A percentile compares a stretch with the other conserved stretches of the same genome.
Evolutionary conservation across 2,113 vertebrate species (phyloP).

Genomic region (Tenrec ecaudatus): DNA sequence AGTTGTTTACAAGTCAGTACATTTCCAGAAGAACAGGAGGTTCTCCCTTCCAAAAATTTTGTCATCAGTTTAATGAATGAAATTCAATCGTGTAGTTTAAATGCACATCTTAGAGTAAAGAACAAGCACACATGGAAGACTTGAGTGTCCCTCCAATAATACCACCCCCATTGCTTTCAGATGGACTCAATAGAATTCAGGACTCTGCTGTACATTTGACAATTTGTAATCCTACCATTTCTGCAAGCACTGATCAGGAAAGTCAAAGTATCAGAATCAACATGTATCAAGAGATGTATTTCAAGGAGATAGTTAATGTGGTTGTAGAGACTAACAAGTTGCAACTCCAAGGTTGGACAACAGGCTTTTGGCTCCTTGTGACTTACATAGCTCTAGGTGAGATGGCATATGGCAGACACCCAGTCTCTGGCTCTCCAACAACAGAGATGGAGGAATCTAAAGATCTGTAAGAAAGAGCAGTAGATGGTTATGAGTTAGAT

Average conservation of each 20-base stretch:
- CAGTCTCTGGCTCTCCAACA: no score
- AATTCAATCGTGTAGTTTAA: neutral
- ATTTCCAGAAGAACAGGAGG: neutral
- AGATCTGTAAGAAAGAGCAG: no score
- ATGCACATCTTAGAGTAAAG: neutral
- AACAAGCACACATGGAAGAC: neutral
- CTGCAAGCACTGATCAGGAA: neutral
- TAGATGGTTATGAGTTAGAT: neutral
- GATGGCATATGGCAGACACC: no score
- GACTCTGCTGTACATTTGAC: neutral
- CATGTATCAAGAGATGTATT: neutral
- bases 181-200: fast-evolving
- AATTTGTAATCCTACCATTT: neutral
- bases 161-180: fast-evolving
- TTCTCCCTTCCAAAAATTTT: neutral
- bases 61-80: neutral
- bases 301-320: neutral
- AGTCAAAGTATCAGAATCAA: neutral
- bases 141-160: fast-evolving
- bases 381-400: neutral
- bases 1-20: neutral
- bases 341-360: no score
- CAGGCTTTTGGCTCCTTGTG: no score
- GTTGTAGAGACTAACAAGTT: neutral
- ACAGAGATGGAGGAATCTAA: no score